phyloP scores from a whole-genome alignment of 2,888 invertebrate species.

The Drosophila anceps region DNA sequence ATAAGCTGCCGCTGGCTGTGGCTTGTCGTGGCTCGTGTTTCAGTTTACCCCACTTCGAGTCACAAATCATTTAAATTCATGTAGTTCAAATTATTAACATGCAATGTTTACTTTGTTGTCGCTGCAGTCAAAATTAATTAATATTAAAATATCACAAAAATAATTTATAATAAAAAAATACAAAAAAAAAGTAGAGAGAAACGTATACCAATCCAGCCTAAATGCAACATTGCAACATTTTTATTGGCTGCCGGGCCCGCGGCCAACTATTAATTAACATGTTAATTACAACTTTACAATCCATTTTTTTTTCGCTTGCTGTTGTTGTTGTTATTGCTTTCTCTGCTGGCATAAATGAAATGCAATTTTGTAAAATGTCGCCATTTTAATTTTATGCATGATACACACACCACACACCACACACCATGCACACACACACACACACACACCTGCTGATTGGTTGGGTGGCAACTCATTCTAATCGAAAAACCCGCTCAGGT shows the following conservation, averaged over 20 bases:
- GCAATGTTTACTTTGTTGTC: conserved; percentile 43
- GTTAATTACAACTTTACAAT: conserved; percentile 77
- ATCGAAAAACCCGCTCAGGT: conserved; percentile 77
- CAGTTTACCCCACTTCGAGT: conserved; percentile 19
- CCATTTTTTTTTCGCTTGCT: conserved; percentile 18
- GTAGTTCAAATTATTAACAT: conserved; percentile 33
- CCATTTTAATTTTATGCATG: conserved; percentile 76
- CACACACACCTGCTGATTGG: conserved; percentile 5
- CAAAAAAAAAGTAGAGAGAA: conserved; percentile 33
- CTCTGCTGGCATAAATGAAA: conserved; percentile 64
- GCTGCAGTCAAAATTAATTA: conserved; percentile 69
- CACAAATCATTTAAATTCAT: conserved; percentile 51
- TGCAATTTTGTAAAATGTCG: conserved; percentile 77
- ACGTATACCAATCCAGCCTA: conserved; percentile 53
- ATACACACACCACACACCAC: conserved; percentile 21
- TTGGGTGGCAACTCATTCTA: conserved; percentile 51
- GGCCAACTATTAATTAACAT: conserved; percentile 81
- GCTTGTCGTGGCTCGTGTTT: conserved; percentile 12
- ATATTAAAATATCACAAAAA: conserved; percentile 69
- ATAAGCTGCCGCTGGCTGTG: conserved; percentile 17
- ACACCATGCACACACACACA: conserved; percentile 13
- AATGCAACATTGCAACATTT: conserved; percentile 64
- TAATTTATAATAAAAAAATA: conserved; percentile 14
- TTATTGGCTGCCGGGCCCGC: conserved; percentile 38
- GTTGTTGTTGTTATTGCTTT: conserved; percentile 19